Evolutionary conservation across 2,797 vertebrate species (phyloP), one percentile per base, ranked within the genome.

Genomic region (Pyrocephalus nanus): DNA sequence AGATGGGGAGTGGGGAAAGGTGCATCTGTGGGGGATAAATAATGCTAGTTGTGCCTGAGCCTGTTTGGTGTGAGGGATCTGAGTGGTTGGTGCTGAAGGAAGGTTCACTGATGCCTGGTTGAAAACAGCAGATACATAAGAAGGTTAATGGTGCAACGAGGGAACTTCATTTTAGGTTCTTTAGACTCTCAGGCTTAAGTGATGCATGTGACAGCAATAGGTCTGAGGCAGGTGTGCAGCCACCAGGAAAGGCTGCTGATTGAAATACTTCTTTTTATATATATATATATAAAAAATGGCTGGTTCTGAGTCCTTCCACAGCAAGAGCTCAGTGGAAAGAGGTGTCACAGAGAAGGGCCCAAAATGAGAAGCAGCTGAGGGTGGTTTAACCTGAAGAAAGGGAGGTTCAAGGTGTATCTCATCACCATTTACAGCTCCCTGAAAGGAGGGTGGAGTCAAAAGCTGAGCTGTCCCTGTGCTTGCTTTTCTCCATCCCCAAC

Each of bases 101-200:
- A 42, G 64, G 43, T 36, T 92, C 4, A 1, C 25, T 69, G 80
- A 14, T 54, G 74, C 58, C 71, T 64, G 73, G 48, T 12, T 86
- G 76, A n/a, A 65, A 88, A 21, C 6, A 89, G 87, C 29, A 88
- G 76, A 40, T 92, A 20, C 23, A 21, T 80, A 60, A 93, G 85
- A 22, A 86, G 57, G 86, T 83, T 94, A 93, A 93, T 94, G 96
- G 75, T 74, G 85, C 86, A 94, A 58, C 29, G 48, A 91, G 29
- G 50, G 42, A 88, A 45, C 86, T 83, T 77, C 65, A 45, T 86
- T 80, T 85, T 47, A 51, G 72, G 53, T 75, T 83, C 92, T 86
- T 88, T 74, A 92, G 42, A 2, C 40, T 72, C 61, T 90, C 73
- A 53, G 40, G 57, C 67, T 62, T 36, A 77, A 74, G 66, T n/a